These are phyloP conservation scores for Pyrgilauda ruficollis DNA, from an alignment of 2,113 vertebrate genomes.

Conservation along the genomic window DNA sequence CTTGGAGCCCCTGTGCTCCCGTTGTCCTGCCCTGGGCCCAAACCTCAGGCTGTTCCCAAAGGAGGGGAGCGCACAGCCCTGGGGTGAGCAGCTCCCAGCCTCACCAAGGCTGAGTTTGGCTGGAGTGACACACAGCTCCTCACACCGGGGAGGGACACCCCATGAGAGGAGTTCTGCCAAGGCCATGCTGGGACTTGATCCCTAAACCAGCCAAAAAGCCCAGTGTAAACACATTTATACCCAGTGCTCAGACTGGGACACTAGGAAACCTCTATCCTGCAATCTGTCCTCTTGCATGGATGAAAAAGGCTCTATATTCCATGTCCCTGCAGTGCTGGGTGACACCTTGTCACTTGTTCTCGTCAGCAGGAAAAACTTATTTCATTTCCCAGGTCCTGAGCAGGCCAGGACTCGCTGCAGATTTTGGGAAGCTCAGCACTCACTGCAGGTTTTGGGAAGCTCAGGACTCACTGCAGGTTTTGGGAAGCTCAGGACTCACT, in stretches of 20 bases:
- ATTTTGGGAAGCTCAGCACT: background rate
- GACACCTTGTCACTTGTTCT: background rate
- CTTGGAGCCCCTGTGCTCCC: background rate
- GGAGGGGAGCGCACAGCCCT: rapidly evolving
- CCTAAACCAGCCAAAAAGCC: background rate
- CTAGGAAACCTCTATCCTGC: background rate
- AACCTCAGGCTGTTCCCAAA: background rate
- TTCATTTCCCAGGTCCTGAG: background rate
- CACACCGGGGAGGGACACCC: background rate
- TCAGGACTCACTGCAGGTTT: background rate
- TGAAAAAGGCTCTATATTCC: background rate
- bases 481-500: background rate
- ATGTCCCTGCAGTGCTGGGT: background rate
- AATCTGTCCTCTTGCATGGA: background rate
- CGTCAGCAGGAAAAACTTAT: background rate
- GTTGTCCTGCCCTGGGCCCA: background rate
- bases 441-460: background rate
- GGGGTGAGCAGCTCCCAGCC: background rate
- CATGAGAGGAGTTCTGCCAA: background rate
- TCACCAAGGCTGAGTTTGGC: background rate
- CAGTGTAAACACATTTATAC: background rate
- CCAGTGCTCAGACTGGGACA: rapidly evolving
- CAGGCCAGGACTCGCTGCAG: background rate
- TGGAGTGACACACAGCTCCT: background rate
- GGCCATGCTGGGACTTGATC: background rate